phyloP scores from a whole-genome alignment of 2,113 vertebrate genomes.

The Mola mola region DNA sequence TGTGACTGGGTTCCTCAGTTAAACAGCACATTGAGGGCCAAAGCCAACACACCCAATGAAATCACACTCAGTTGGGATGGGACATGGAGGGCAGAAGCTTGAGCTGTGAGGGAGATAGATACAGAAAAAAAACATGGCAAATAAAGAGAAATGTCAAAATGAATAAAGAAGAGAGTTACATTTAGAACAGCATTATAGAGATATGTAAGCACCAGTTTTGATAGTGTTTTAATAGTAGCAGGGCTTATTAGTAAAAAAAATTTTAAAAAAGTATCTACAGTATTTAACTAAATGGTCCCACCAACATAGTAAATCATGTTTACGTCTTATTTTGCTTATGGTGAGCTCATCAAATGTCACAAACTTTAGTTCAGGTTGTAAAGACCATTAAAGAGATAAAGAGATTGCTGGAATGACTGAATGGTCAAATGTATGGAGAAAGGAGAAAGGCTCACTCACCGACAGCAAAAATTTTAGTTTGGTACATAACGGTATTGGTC shows the following conservation, averaged over 20 bases:
- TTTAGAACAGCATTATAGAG: not conserved
- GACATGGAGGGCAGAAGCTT: conserved; percentile 21
- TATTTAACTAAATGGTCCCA: no score
- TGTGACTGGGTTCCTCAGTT: conserved; percentile 13
- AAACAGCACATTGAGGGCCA: conserved; percentile 37
- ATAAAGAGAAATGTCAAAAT: not conserved
- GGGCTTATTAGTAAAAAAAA: no score
- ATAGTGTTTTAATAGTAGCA: no score
- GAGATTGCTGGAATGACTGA: not conserved
- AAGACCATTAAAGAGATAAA: no score
- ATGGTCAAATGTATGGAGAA: not conserved
- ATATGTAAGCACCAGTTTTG: no score
- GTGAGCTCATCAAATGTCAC: no score
- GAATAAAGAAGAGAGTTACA: not conserved
- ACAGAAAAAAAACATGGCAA: not conserved
- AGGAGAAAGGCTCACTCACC: conserved; percentile 33
- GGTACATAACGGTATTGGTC: conserved; percentile 59
- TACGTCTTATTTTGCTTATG: no score
- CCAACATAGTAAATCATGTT: no score
- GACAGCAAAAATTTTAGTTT: conserved; percentile 10
- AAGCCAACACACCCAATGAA: conserved; percentile 41
- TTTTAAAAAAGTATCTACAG: no score
- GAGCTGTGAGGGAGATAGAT: conserved; percentile 25
- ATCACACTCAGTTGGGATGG: conserved; percentile 26
- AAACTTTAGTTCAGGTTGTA: no score